phyloP scores from a whole-genome alignment of 2,888 invertebrate genomes.

The Amaurobius ferox region DNA sequence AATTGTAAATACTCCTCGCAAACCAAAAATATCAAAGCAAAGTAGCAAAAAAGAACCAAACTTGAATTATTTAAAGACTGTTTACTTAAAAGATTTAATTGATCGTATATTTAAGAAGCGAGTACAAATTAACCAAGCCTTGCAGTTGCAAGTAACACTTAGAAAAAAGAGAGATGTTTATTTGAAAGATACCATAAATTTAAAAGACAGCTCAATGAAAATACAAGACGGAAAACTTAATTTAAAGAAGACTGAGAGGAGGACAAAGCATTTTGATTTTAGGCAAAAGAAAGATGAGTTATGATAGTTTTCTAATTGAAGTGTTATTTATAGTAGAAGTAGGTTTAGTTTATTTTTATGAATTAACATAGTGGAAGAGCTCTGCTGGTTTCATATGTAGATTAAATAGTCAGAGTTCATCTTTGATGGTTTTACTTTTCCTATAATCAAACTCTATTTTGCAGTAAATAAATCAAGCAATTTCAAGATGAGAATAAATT shows the following conservation, averaged over 20 bases:
- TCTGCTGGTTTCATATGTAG: not conserved
- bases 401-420: not conserved
- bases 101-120: slow-evolving; percentile 40
- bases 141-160: slow-evolving; percentile 33
- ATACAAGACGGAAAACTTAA: not conserved
- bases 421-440: not conserved
- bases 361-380: not conserved
- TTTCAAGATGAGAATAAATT: not conserved
- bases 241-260: not conserved
- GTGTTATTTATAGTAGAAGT: not conserved
- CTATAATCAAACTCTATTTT: not conserved
- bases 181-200: not conserved
- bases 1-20: slow-evolving; percentile 30
- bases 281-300: slow-evolving; percentile 2
- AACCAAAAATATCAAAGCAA: not conserved
- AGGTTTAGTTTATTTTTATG: not conserved
- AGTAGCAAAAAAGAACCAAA: slow-evolving; percentile 24
- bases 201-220: not conserved
- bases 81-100: slow-evolving; percentile 40
- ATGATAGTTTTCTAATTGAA: not conserved
- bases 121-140: slow-evolving; percentile 41
- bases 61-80: slow-evolving; percentile 44
- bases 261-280: slow-evolving; percentile 1
- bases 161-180: slow-evolving; percentile 41
- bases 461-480: not conserved